A percentile compares a stretch with the other conserved stretches of the same genome.
These are phyloP conservation scores for Oxyteleia sp. DNA, from an alignment of 2,888 invertebrate species.

Conservation along the genomic window DNA sequence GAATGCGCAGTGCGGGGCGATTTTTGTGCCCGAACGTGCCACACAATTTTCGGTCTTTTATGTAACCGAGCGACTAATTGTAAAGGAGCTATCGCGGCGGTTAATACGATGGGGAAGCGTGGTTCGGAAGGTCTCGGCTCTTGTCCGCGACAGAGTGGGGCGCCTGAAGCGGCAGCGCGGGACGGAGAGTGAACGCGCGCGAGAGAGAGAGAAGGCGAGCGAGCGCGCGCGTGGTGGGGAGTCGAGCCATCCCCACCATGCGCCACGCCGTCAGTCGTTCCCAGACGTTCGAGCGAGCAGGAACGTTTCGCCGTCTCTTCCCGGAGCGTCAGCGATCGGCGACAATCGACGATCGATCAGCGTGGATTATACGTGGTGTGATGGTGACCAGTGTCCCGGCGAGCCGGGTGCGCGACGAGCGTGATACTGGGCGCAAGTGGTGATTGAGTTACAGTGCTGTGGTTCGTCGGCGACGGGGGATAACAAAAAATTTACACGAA, in stretches of 20 bases:
- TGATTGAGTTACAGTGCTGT: too few relatives aligned
- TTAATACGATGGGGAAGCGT: slow-evolving; percentile 84
- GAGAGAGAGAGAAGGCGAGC: slow-evolving; percentile 12
- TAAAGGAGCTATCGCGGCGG: slow-evolving; percentile 87
- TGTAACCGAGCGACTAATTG: slow-evolving; percentile 87
- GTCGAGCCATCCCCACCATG: slow-evolving; percentile 82
- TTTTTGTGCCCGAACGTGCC: slow-evolving; percentile 78
- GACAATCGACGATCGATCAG: too few relatives aligned
- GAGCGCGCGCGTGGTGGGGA: slow-evolving; percentile 72
- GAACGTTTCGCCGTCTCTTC: too few relatives aligned
- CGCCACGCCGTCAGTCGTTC: slow-evolving; percentile 83
- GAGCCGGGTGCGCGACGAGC: too few relatives aligned
- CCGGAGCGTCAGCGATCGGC: too few relatives aligned
- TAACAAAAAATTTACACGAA: too few relatives aligned
- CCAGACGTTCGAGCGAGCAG: slow-evolving; percentile 80
- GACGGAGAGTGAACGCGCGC: slow-evolving; percentile 47
- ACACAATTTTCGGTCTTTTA: slow-evolving; percentile 85
- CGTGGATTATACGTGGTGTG: too few relatives aligned
- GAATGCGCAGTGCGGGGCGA: neutral
- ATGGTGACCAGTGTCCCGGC: too few relatives aligned
- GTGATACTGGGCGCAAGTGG: too few relatives aligned
- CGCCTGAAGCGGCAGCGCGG: slow-evolving; percentile 55
- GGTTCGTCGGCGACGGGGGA: too few relatives aligned
- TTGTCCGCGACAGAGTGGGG: slow-evolving; percentile 70
- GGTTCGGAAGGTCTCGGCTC: slow-evolving; percentile 78